phyloP scores from a whole-genome alignment of 1,140 invertebrate species.

The Caenorhabditis briggsae region DNA sequence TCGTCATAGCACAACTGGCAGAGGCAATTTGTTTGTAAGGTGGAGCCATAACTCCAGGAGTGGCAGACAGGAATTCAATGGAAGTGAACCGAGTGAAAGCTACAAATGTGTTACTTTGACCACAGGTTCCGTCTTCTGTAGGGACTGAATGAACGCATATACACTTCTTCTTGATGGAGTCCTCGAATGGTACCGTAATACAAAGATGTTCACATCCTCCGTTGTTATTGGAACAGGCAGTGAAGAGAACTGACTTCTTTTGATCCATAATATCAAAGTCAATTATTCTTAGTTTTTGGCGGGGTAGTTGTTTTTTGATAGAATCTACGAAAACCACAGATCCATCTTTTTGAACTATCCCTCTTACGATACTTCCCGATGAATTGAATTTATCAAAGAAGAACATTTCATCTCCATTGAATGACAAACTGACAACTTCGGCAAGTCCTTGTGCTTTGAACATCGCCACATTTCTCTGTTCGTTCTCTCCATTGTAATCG shows the following conservation, averaged over 20 bases:
- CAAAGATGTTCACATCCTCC: slow-evolving; percentile 87
- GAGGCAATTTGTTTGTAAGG: background rate
- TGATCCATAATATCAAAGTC: slow-evolving; percentile 5
- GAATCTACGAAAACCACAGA: background rate
- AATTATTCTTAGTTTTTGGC: slow-evolving; percentile 20
- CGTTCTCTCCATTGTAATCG: slow-evolving; percentile 58
- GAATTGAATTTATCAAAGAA: slow-evolving; percentile 52
- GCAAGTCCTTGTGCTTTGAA: slow-evolving; percentile 29
- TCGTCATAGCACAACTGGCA: background rate
- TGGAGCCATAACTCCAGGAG: background rate
- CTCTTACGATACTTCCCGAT: slow-evolving; percentile 28
- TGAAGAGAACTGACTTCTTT: slow-evolving; percentile 75
- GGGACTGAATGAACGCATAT: slow-evolving; percentile 29
- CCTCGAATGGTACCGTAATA: slow-evolving; percentile 78
- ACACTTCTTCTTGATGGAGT: background rate
- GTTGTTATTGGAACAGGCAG: slow-evolving; percentile 84
- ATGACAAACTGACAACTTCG: background rate
- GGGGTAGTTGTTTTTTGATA: background rate
- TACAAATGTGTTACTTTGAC: background rate
- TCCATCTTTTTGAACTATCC: slow-evolving; percentile 44
- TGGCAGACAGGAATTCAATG: slow-evolving; percentile 11
- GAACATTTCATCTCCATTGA: slow-evolving; percentile 32
- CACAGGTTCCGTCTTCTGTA: slow-evolving; percentile 23
- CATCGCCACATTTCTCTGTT: slow-evolving; percentile 64
- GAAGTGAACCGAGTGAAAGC: slow-evolving; percentile 38